Percentiles rank a stretch among this genome's conserved stretches.
These are phyloP conservation scores for Theristicus caerulescens DNA, from an alignment of 2,113 vertebrate species.

Conservation along the genomic window DNA sequence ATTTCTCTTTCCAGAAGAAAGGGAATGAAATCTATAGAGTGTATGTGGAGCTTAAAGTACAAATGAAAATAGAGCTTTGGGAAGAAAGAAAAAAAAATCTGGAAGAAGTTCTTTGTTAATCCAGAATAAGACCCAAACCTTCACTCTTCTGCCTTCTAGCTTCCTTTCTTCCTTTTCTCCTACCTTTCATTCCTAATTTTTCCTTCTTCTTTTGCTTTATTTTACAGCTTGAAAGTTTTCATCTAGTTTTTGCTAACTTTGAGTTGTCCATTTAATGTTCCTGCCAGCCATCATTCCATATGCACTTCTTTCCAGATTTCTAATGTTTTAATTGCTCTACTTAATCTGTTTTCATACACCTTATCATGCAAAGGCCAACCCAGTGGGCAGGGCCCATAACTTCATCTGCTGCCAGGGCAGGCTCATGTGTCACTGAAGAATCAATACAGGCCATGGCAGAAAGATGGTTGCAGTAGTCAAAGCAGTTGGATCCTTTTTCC, in stretches of 20 bases:
- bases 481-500: neutral
- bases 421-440: neutral
- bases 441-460: neutral
- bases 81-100: neutral
- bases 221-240: neutral
- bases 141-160: neutral
- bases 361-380: neutral
- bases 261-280: neutral
- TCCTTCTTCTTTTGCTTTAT: neutral
- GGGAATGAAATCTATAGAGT: neutral
- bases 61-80: neutral
- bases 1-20: neutral
- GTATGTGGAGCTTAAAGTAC: neutral
- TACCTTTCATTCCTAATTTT: neutral
- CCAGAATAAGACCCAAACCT: neutral
- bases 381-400: fast-evolving
- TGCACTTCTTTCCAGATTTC: neutral
- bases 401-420: neutral
- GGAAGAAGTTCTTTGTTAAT: neutral
- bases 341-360: neutral
- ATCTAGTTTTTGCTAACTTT: neutral
- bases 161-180: neutral
- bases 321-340: neutral
- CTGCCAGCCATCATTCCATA: neutral
- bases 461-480: neutral